Evolutionary conservation across 2,113 vertebrate species (phyloP), one percentile per base, ranked within the genome.

Genomic region (Fulica atra): DNA sequence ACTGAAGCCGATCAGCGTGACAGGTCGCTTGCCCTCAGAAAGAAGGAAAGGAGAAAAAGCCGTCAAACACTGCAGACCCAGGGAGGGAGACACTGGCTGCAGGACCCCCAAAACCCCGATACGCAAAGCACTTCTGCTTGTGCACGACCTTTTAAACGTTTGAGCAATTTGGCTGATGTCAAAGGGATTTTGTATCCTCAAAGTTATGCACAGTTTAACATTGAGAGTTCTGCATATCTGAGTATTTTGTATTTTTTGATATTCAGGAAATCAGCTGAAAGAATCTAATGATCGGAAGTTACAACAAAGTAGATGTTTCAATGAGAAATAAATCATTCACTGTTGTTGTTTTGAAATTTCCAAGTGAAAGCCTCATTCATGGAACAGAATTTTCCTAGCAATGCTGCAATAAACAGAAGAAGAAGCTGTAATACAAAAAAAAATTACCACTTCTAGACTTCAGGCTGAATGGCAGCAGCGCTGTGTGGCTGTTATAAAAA

Each of bases 1-100:
- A 88, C 99, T 99, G 98, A 99, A 99, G 38, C 99, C 99, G 38
- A 99, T 98, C 72, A 99, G 98, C 36, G 98, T 99, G 96, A 99
- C 99, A 7, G 99, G 99, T 40, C 99, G 98, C 91, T 86, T 98
- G 56, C 99, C 99, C 99, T 99, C 93, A 73, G 76, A 89, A 16
- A 77, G 6, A 76, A n/a, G 10, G 20, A 72, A 54, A 95, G 31
- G 57, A 63, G 31, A 35, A 79, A 92, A 35, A 1, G 3, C 36
- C 70, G 64, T 81, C 64, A 93, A 44, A 81, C 19, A 25, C 16
- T 56, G 16, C 17, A 53, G 29, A 50, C 33, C 23, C 36, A 21
- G n/a, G 81, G 46, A 70, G 19, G 61, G 13, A 17, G 44, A 72
- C 31, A 24, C 31, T 63, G 71, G 53, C 29, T 21, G 7, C 11